Evolutionary conservation across 2,113 vertebrate genomes (phyloP).

Genomic region (Alosa alosa): DNA sequence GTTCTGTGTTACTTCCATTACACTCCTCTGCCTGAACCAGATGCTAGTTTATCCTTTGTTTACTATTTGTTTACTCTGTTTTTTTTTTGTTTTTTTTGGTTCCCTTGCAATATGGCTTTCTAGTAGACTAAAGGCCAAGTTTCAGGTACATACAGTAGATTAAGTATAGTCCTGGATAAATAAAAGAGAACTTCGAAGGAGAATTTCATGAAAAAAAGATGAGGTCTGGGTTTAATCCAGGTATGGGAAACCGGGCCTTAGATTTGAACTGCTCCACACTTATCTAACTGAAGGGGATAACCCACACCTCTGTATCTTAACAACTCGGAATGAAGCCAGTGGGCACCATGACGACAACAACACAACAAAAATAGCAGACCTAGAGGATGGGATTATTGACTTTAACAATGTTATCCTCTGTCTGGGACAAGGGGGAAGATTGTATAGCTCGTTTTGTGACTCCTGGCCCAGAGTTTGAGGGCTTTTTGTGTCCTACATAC

Average conservation of each 20-base stretch:
- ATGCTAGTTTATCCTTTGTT: neutral
- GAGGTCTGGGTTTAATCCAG: no score
- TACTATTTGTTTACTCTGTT: neutral
- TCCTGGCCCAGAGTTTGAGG: conserved; percentile 26
- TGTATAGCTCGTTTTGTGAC: neutral
- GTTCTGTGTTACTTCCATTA: neutral
- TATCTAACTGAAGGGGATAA: neutral
- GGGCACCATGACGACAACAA: neutral
- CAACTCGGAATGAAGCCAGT: neutral
- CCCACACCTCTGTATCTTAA: neutral
- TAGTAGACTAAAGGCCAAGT: neutral
- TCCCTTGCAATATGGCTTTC: neutral
- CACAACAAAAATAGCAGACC: neutral
- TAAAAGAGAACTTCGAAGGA: no score
- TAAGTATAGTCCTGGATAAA: no score
- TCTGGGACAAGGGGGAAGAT: neutral
- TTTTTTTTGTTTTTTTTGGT: neutral
- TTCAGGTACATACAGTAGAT: no score
- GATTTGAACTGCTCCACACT: no score
- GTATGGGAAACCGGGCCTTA: no score
- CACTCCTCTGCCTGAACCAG: neutral
- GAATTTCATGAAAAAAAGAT: no score
- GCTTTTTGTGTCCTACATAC: conserved; percentile 37
- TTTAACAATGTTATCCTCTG: neutral
- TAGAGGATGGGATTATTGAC: conserved; percentile 4